Evolutionary conservation across 1,140 invertebrate genomes (phyloP).

Genomic region (Notospermus geniculatus): DNA sequence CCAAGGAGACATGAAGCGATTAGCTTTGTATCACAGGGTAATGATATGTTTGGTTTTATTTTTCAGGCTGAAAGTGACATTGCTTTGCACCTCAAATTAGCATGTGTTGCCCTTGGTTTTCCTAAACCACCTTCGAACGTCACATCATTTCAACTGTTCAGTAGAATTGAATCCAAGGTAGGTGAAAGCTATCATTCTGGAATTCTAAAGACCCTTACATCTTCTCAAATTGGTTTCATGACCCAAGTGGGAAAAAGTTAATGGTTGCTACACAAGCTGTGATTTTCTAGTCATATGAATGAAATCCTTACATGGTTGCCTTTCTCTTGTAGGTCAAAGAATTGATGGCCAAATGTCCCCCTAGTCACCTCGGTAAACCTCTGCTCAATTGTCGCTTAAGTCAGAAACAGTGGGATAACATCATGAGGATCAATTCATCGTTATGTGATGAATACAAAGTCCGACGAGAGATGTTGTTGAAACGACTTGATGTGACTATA

Average conservation of each 20-base stretch:
- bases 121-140: constrained; percentile 83
- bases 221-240: too few relatives aligned
- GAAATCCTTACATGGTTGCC: background rate
- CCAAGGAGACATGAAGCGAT: too few relatives aligned
- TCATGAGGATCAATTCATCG: constrained; percentile 69
- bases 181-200: background rate
- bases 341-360: constrained; percentile 64
- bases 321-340: constrained; percentile 63
- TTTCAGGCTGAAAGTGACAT: constrained; percentile 75
- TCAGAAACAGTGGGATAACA: constrained; percentile 77
- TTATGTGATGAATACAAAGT: constrained; percentile 79
- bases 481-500: constrained; percentile 88
- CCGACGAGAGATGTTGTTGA: constrained; percentile 82
- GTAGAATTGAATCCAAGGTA: constrained; percentile 71
- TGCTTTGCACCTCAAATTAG: constrained; percentile 72
- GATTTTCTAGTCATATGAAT: too few relatives aligned
- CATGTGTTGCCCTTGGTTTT: constrained; percentile 75
- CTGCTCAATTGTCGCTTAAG: constrained; percentile 72
- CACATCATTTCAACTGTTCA: constrained; percentile 71
- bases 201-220: background rate
- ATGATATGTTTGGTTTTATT: constrained; percentile 20
- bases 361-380: constrained; percentile 69
- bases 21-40: too few relatives aligned
- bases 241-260: too few relatives aligned
- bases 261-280: too few relatives aligned